Evolutionary conservation across 2,113 vertebrate genomes (phyloP), one percentile per base, ranked within the genome.

Genomic region (Campylorhamphus procurvoides): DNA sequence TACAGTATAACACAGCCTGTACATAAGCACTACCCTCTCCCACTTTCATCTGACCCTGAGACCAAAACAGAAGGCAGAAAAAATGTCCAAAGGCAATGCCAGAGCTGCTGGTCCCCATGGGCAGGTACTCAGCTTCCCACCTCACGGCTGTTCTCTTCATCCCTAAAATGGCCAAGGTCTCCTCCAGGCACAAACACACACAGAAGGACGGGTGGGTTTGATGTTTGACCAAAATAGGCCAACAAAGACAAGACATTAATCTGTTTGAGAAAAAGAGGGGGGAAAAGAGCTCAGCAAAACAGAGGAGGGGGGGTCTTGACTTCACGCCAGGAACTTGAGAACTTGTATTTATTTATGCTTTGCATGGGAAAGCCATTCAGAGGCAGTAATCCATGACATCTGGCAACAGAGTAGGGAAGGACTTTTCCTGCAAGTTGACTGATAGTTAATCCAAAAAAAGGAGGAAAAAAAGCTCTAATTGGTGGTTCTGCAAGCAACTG

Each of bases 281-380:
- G 2, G 0, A 6, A 14, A 25, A 49, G 18, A 46, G 18, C 53
- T 74, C 72, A 53, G 4, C 23, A 50, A 64, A 97, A 91, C 9
- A 42, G 72, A 60, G 52, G 56, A 53, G 79, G n/a, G 71, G 10
- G 71, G 10, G 5, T 64, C 96, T 95, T 97, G 97, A 97, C 93
- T 97, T 94, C 86, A 87, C 0, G 74, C 93, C 82, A 86, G 60
- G 49, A 90, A 79, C 56, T 52, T 47, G 39, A 88, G 75, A 64
- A 91, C 35, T 50, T 93, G 1, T 76, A 95, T 96, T 96, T 97
- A 96, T 93, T 95, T 96, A 96, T 87, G 83, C 72, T 96, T 97
- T 97, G 93, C 98, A 97, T 98, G 97, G 97, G 93, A 97, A 97
- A 95, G 78, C 96, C 15, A 4, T 95, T 97, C 90, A 58, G 62